phyloP scores from a whole-genome alignment of 2,888 invertebrate genomes.

The Zygaena filipendulae region DNA sequence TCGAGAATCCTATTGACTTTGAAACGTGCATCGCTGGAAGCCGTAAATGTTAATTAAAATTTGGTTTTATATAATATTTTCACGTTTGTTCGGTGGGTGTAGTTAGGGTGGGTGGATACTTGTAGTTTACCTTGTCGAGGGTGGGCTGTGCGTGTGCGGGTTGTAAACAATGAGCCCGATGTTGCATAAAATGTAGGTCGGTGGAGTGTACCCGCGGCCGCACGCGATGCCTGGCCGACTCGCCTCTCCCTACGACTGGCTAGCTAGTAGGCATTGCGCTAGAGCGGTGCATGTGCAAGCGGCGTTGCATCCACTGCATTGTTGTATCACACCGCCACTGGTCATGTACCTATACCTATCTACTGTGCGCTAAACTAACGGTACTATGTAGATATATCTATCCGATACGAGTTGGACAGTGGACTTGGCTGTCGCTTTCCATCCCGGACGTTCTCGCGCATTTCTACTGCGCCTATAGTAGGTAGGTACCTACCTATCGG shows the following conservation, averaged over 20 bases:
- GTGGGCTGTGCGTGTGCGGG: conserved; percentile 40
- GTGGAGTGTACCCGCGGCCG: conserved; percentile 42
- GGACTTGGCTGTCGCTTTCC: too few species aligned
- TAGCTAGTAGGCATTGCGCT: conserved; percentile 27
- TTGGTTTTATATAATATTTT: too few species aligned
- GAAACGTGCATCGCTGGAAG: too few species aligned
- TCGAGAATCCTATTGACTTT: too few species aligned
- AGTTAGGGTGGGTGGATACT: background rate
- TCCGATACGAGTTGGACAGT: too few species aligned
- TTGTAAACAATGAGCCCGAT: conserved; percentile 50
- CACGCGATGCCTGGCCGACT: conserved; percentile 38
- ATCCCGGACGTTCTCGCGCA: too few species aligned
- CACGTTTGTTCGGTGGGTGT: conserved; percentile 2
- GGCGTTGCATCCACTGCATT: conserved; percentile 31
- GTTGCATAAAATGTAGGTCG: conserved; percentile 67
- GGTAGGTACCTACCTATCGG: too few species aligned
- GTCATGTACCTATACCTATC: conserved; percentile 13
- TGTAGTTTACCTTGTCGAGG: conserved; percentile 19
- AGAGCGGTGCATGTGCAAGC: too few species aligned
- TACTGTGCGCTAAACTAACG: conserved; percentile 4
- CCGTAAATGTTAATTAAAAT: too few species aligned
- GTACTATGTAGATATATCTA: too few species aligned
- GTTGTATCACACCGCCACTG: conserved; percentile 23
- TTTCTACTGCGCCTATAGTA: too few species aligned
- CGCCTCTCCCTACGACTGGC: conserved; percentile 18